phyloP scores from a whole-genome alignment of 2,888 invertebrate species.

The Epinotia demarniana region DNA sequence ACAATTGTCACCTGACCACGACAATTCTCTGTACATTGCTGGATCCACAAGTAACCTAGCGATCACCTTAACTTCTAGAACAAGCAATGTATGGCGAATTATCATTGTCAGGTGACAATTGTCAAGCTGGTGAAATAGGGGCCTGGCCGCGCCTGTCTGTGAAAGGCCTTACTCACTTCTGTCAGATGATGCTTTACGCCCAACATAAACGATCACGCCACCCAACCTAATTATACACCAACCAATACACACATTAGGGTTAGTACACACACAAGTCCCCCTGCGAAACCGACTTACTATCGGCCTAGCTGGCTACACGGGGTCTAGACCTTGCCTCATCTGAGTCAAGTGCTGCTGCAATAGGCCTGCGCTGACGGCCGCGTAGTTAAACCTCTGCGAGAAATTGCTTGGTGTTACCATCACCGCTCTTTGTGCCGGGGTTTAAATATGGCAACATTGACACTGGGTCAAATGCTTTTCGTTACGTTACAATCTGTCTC shows the following conservation, averaged over 20 bases:
- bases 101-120: no score
- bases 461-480: background rate
- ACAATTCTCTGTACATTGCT: no score
- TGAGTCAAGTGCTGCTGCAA: constrained; percentile 82
- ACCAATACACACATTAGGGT: constrained; percentile 53
- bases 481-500: no score
- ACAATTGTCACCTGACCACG: no score
- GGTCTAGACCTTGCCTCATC: constrained; percentile 76
- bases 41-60: no score
- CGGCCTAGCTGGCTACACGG: constrained; percentile 59
- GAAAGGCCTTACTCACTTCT: no score
- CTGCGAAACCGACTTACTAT: constrained; percentile 51
- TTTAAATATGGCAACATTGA: constrained; percentile 64
- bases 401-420: constrained; percentile 76
- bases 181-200: no score
- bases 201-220: no score
- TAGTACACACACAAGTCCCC: constrained; percentile 73
- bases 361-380: constrained; percentile 81
- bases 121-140: no score
- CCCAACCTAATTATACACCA: constrained; percentile 47
- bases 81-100: no score
- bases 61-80: no score
- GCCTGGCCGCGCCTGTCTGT: no score
- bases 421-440: constrained; percentile 62
- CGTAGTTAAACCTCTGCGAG: constrained; percentile 84